A percentile compares a stretch with the other conserved stretches of the same genome.
Evolutionary conservation across 2,888 invertebrate species (phyloP).

Genomic region (Hyposoter dolosus): DNA sequence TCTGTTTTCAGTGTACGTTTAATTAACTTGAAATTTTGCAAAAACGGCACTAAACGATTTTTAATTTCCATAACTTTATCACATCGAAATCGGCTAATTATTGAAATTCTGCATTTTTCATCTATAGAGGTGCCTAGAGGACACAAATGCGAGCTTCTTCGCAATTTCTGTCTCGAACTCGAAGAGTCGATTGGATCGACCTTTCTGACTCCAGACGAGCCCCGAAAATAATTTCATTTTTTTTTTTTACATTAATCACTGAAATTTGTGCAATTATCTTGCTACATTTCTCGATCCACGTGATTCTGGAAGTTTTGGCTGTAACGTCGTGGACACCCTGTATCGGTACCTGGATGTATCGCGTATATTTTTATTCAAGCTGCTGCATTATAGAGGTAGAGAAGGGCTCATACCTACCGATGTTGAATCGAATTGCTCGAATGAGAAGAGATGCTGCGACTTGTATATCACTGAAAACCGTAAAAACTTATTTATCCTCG

Average conservation of each 20-base stretch:
- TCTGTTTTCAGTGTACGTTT: background rate
- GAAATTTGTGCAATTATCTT: background rate
- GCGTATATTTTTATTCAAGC: background rate
- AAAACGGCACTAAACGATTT: no score
- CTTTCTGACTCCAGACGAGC: background rate
- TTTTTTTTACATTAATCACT: background rate
- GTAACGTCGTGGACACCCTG: background rate
- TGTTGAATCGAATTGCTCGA: conserved; percentile 58
- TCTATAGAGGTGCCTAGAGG: no score
- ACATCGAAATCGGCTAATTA: no score
- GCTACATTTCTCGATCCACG: background rate
- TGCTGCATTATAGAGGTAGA: conserved; percentile 37
- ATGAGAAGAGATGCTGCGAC: conserved; percentile 44
- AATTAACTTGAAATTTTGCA: background rate
- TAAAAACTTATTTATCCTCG: conserved; percentile 65
- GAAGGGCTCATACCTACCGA: conserved; percentile 36
- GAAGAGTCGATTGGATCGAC: background rate
- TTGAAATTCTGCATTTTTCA: no score
- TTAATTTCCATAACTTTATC: no score
- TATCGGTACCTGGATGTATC: background rate
- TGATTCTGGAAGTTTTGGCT: background rate
- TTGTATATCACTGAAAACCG: conserved; percentile 55
- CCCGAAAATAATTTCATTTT: background rate
- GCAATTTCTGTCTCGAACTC: no score
- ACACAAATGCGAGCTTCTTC: no score